Percentiles rank a stretch among this genome's conserved stretches.
phyloP scores from a whole-genome alignment of 1,140 invertebrate genomes.

The Ephestia elutella region DNA sequence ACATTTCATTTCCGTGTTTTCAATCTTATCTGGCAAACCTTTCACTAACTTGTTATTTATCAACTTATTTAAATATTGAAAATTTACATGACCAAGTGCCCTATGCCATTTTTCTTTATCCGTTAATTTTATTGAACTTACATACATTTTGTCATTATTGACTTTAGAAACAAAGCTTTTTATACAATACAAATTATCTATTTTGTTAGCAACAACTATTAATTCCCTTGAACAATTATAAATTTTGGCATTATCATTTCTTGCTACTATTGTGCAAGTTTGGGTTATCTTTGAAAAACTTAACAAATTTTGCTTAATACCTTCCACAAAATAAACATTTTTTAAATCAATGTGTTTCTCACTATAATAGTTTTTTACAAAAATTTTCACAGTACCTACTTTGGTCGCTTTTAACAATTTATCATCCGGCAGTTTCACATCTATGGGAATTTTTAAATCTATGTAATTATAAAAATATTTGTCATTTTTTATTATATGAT shows the following conservation, averaged over 20 bases:
- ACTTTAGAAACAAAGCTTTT: constrained; percentile 29
- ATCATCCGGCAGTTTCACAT: constrained; percentile 33
- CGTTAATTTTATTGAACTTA: constrained; percentile 20
- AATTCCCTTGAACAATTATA: constrained; percentile 27
- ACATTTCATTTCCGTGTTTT: constrained; percentile 34
- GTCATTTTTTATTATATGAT: constrained; percentile 52
- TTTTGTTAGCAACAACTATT: constrained; percentile 28
- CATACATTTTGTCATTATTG: constrained; percentile 23
- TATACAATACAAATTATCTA: constrained; percentile 32
- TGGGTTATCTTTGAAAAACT: constrained; percentile 35
- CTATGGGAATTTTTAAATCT: constrained; percentile 35
- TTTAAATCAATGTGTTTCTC: constrained; percentile 26
- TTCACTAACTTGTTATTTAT: constrained; percentile 36
- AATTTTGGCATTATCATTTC: constrained; percentile 28
- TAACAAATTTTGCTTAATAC: constrained; percentile 37
- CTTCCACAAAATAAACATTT: constrained; percentile 43
- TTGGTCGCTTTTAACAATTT: constrained; percentile 41
- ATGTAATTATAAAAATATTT: constrained; percentile 37
- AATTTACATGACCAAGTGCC: constrained; percentile 43
- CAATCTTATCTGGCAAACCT: constrained; percentile 38
- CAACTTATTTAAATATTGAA: constrained; percentile 41
- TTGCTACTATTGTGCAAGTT: constrained; percentile 27
- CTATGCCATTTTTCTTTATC: constrained; percentile 42
- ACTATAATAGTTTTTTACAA: constrained; percentile 22
- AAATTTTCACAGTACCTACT: constrained; percentile 34